These are phyloP conservation scores for Hepsetus odoe DNA, from an alignment of 2,113 vertebrate genomes.

Conservation along the genomic window DNA sequence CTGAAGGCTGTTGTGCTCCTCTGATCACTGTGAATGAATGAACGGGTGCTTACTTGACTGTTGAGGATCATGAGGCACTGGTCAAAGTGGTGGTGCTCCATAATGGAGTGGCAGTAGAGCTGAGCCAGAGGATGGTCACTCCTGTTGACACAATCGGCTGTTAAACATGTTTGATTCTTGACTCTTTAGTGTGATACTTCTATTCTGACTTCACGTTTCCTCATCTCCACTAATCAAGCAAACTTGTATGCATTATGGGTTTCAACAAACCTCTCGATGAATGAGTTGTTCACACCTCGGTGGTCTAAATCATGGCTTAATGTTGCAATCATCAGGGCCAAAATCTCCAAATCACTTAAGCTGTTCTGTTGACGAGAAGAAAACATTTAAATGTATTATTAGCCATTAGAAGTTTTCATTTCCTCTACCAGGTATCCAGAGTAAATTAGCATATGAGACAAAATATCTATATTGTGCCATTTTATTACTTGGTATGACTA, in stretches of 20 bases:
- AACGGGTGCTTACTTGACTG: slow-evolving; percentile 83
- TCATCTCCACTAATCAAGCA: not conserved
- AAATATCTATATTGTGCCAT: too few relatives aligned
- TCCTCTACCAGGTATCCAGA: too few relatives aligned
- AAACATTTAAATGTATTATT: not conserved
- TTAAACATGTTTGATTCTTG: not conserved
- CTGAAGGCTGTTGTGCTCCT: not conserved
- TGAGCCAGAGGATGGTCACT: slow-evolving; percentile 95
- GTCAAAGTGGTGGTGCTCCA: slow-evolving; percentile 98
- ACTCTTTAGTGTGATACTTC: not conserved
- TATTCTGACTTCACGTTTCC: not conserved
- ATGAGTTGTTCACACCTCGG: slow-evolving; percentile 97
- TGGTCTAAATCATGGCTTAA: slow-evolving; percentile 96
- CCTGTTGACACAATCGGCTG: slow-evolving; percentile 69
- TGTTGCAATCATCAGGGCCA: slow-evolving; percentile 94
- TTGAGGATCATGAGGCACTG: slow-evolving; percentile 99
- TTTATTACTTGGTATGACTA: too few relatives aligned
- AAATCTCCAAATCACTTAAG: slow-evolving; percentile 85
- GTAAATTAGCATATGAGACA: too few relatives aligned
- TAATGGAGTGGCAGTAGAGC: slow-evolving; percentile 96
- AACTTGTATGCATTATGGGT: too few relatives aligned
- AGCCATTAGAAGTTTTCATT: too few relatives aligned
- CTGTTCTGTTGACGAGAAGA: slow-evolving; percentile 74
- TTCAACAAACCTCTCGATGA: slow-evolving; percentile 89
- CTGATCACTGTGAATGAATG: not conserved